Percentiles rank a stretch among this genome's conserved stretches.
Evolutionary conservation across 2,113 vertebrate genomes (phyloP).

Genomic region (Oryzias curvinotus): DNA sequence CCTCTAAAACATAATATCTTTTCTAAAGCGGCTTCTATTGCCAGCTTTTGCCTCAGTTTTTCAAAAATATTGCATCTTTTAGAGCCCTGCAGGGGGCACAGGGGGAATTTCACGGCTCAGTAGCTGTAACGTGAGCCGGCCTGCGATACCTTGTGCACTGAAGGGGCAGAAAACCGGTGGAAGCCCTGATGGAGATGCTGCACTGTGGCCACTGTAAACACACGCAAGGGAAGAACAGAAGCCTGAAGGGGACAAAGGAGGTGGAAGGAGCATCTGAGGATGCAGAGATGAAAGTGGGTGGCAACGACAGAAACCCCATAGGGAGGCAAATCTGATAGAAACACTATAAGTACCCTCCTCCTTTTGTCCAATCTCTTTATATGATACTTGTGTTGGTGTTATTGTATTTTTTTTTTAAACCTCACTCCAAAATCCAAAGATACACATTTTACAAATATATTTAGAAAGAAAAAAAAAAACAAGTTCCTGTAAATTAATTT

Average conservation of each 20-base stretch:
- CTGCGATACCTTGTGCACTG: slow-evolving; percentile 15
- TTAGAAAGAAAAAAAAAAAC: no score
- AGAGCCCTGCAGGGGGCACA: slow-evolving; percentile 12
- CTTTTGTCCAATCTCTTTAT: slow-evolving; percentile 3
- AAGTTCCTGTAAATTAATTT: no score
- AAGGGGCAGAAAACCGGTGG: slow-evolving; percentile 12
- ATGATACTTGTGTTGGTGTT: neutral
- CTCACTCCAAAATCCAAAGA: neutral
- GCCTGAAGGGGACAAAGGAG: neutral
- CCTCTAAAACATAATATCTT: neutral
- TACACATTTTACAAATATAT: neutral
- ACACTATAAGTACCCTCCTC: slow-evolving; percentile 6
- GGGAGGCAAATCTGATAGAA: slow-evolving; percentile 4
- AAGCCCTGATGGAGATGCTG: slow-evolving; percentile 27
- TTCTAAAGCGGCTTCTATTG: neutral
- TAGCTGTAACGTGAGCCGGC: slow-evolving; percentile 39
- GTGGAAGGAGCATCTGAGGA: slow-evolving; percentile 6
- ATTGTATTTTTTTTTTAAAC: no score
- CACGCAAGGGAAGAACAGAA: slow-evolving; percentile 17
- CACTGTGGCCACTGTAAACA: slow-evolving; percentile 27
- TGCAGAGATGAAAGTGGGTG: neutral
- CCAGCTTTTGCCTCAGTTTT: slow-evolving; percentile 21
- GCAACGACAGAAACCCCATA: slow-evolving; percentile 3
- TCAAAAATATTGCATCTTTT: slow-evolving; percentile 14
- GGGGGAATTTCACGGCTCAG: slow-evolving; percentile 69